Base-by-base conservation (phyloP, 2,888 invertebrate genomes). In the Meloe dianella region DNA sequence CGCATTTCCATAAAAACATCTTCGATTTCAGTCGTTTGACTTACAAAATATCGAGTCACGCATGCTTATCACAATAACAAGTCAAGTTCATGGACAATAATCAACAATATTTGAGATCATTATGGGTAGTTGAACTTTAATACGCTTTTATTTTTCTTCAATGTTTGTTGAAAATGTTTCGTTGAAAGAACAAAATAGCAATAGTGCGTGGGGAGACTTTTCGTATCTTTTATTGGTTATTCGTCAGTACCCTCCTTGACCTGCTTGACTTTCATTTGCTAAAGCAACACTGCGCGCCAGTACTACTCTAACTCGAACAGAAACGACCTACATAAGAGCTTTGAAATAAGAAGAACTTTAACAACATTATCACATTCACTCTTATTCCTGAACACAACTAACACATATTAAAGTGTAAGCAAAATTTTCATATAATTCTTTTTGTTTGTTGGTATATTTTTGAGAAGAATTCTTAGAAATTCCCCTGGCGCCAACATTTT, bases 291-390 rank as follows among this genome's bases (percentile, higher is more conserved):
- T 78, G n/a, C n/a, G 38, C 38, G 41, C 41, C 41, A 41, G 41
- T 41, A 41, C 41, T 41, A 41, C 41, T 41, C 74, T 75, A 72
- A 73, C 72, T 77, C 80, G 79, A 79, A 75, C 73, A 77, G 73
- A 71, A 74, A 77, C 83, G 83, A 83, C 82, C 82, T 80, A 82
- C 83, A 82, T 82, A 80, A 74, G 75, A 73, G 78, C 81, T 82
- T 80, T 82, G 83, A 84, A 84, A 84, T 84, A 83, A 84, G 84
- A 83, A 81, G 83, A 83, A 82, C 80, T 81, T 83, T 81, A 82
- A 81, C 79, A 80, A 41, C 78, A 78, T 81, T 81, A 81, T 80
- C 82, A 80, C 83, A 84, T 83, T 84, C 82, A 81, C 80, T 81
- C 78, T 76, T 57, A 62, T 24, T 79, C 77, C 73, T 73, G 75